A percentile compares a stretch with the other conserved stretches of the same genome.
These are phyloP conservation scores for Triops cancriformis DNA, from an alignment of 1,140 invertebrate genomes.

Conservation along the genomic window DNA sequence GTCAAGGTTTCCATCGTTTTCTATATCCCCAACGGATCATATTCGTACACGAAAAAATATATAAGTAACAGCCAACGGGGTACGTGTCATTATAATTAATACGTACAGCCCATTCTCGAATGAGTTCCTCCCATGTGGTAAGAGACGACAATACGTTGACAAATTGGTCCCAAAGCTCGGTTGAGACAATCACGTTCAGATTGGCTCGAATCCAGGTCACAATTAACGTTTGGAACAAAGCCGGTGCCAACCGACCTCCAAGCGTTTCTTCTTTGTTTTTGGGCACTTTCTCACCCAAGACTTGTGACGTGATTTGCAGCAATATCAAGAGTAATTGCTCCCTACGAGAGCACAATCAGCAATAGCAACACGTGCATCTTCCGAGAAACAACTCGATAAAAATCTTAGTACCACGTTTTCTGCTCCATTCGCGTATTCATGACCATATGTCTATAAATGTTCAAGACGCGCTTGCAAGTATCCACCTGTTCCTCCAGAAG, in stretches of 20 bases:
- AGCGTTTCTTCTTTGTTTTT: slow-evolving; percentile 66
- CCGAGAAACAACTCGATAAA: background rate
- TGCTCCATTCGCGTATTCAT: slow-evolving; percentile 91
- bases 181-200: slow-evolving; percentile 79
- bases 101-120: slow-evolving; percentile 90
- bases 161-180: slow-evolving; percentile 90
- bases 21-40: slow-evolving; percentile 41
- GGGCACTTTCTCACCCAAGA: slow-evolving; percentile 65
- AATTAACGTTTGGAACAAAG: slow-evolving; percentile 90
- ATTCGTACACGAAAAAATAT: background rate
- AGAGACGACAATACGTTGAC: slow-evolving; percentile 75
- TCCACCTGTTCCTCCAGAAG: slow-evolving; percentile 85
- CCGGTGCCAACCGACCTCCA: slow-evolving; percentile 74
- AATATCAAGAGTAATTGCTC: slow-evolving; percentile 78
- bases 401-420: slow-evolving; percentile 65
- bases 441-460: slow-evolving; percentile 93
- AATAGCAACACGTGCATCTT: slow-evolving; percentile 19
- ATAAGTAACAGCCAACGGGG: background rate
- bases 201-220: slow-evolving; percentile 98
- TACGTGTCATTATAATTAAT: background rate
- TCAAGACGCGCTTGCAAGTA: slow-evolving; percentile 89
- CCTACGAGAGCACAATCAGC: slow-evolving; percentile 46
- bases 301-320: slow-evolving; percentile 83
- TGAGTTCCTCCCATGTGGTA: slow-evolving; percentile 89
- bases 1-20: slow-evolving; percentile 96